Evolutionary conservation across 2,797 vertebrate genomes (phyloP), one percentile per base, ranked within the genome.

Genomic region (Thaleichthys pacificus): DNA sequence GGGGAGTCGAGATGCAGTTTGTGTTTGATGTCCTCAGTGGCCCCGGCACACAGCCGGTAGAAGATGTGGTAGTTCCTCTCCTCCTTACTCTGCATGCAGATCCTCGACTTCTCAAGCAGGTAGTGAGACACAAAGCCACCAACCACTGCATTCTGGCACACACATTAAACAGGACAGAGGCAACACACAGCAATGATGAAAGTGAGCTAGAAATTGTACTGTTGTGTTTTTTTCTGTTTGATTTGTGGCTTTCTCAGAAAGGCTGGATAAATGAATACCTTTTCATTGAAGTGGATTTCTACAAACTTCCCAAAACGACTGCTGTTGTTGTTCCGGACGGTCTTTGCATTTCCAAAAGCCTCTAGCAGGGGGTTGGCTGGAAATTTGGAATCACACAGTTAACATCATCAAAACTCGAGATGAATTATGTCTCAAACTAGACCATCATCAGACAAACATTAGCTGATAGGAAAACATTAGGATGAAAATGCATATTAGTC

Each of bases 61-160:
- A 99, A 99, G 77, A 99, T 98, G 90, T 99, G 98, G 22, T 99
- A 99, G 92, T 99, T 99, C 86, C 98, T 95, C 92, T 99, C 97
- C 28, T 99, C 97, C 73, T 95, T 94, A 71, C 97, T 96, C 90
- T 99, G 98, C 91, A 97, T 96, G 86, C 97, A 99, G 89, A 99
- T 99, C 84, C 98, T 95, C 7, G 98, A 99, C 90, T 99, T 99
- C 90, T 99, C 98, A 81, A 99, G 89, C 85, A 99, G 91, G 86
- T 99, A 99, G 87, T 99, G 98, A 0, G 98, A 99, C 57, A 99
- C 98, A 70, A 99, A 99, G 82, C 97, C 98, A 61, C 98, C 98
- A 62, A 99, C 97, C 42, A 99, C 98, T 0, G 93, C 94, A 76
- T 95, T 96, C 98, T 99, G 77, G 21, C 0, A 64, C 60, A 72